Conservation (phyloP, 2,797 vertebrate species). For the Miichthys miiuy region DNA sequence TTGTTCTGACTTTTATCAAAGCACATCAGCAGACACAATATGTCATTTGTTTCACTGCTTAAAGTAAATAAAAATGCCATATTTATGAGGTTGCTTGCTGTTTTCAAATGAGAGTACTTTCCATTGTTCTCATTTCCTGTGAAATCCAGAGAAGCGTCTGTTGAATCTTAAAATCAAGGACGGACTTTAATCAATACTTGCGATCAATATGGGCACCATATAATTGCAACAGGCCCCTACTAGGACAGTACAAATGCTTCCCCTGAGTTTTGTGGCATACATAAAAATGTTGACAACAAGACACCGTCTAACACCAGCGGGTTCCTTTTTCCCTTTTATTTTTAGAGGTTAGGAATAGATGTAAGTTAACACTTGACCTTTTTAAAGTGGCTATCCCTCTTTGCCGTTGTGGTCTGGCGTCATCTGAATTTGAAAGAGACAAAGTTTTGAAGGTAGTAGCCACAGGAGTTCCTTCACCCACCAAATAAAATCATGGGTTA, state of each 20-base stretch:
- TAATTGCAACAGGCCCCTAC: constrained; percentile 77
- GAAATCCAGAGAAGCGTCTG: constrained; percentile 58
- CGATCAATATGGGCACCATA: constrained; percentile 71
- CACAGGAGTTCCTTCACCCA: not conserved
- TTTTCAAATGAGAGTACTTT: constrained; percentile 43
- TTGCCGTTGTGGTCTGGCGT: constrained; percentile 4
- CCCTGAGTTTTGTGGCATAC: constrained; percentile 67
- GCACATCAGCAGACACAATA: not conserved
- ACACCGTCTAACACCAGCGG: constrained; percentile 19
- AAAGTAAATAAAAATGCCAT: constrained; percentile 42
- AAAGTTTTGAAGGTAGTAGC: constrained; percentile 17
- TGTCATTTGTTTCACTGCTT: constrained; percentile 16
- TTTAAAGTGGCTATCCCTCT: constrained; percentile 16
- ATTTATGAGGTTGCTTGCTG: constrained; percentile 46
- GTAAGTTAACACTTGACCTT: constrained; percentile 65
- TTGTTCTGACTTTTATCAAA: constrained; percentile 14
- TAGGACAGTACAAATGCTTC: constrained; percentile 76
- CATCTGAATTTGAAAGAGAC: constrained; percentile 27
- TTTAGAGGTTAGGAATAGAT: constrained; percentile 47
- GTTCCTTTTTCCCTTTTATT: constrained; percentile 48
- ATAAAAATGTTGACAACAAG: constrained; percentile 61
- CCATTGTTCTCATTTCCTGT: constrained; percentile 62
- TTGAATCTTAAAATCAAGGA: constrained; percentile 73
- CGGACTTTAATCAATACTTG: constrained; percentile 69
- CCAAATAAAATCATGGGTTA: not conserved